Evolutionary conservation across 2,888 invertebrate genomes (phyloP).

Genomic region (Drosophila hamatofila): DNA sequence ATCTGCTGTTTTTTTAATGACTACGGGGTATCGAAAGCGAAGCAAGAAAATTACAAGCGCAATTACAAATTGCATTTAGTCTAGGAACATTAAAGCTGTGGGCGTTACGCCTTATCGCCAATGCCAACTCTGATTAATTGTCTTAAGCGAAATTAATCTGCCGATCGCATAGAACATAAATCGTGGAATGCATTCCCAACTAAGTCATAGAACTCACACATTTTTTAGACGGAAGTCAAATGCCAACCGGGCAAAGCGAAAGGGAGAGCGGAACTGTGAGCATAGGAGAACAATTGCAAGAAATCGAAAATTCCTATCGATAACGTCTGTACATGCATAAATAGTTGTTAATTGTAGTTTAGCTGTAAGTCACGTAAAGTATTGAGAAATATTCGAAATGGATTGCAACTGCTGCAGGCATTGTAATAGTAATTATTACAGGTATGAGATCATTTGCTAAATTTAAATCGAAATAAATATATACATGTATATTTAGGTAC

Average conservation of each 20-base stretch:
- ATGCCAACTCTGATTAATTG: constrained; percentile 59
- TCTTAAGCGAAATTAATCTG: constrained; percentile 44
- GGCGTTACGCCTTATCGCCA: constrained; percentile 35
- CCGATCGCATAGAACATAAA: constrained; percentile 31
- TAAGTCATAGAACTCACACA: constrained; percentile 24
- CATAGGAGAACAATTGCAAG: neutral
- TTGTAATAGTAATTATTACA: constrained; percentile 1
- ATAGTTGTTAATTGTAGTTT: constrained; percentile 11
- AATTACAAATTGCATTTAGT: constrained; percentile 22
- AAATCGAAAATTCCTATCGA: constrained; percentile 12
- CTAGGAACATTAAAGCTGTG: constrained; percentile 12
- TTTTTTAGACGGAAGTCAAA: constrained; percentile 42
- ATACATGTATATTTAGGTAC: neutral
- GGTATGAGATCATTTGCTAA: constrained; percentile 16
- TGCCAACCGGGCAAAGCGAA: neutral
- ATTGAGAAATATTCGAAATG: constrained; percentile 4
- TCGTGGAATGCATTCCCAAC: constrained; percentile 51
- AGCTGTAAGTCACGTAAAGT: constrained; percentile 33
- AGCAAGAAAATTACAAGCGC: constrained; percentile 13
- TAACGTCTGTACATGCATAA: constrained; percentile 14
- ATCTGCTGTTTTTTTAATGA: neutral
- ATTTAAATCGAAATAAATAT: neutral
- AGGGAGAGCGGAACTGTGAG: neutral
- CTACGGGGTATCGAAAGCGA: constrained; percentile 29
- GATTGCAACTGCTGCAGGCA: neutral